Evolutionary conservation across 2,797 vertebrate genomes (phyloP).

Genomic region (Sylvilagus floridanus): DNA sequence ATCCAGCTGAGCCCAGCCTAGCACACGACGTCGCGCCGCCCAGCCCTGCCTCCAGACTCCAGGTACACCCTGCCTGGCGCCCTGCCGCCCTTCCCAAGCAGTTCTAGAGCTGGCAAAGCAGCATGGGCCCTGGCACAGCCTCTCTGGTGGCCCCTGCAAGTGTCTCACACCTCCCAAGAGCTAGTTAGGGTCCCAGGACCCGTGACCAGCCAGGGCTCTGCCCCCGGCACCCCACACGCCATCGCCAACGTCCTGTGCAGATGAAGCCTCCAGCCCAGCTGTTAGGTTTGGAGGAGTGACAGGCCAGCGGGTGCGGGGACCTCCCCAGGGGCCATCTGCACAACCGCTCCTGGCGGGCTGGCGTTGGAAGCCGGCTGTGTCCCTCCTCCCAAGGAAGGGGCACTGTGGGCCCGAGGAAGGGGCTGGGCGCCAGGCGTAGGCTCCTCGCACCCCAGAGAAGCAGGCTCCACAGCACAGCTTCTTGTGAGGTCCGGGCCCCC

Average conservation of each 20-base stretch:
- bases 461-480: conserved; percentile 15
- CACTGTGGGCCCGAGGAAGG: not conserved
- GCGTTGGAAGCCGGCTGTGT: not conserved
- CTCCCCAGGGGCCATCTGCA: too few species aligned
- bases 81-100: too few species aligned
- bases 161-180: not conserved
- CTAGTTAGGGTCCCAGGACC: not conserved
- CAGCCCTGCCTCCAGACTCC: conserved; percentile 93
- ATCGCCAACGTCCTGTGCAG: not conserved
- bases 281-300: not conserved
- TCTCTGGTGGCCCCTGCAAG: not conserved
- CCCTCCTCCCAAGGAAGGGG: not conserved
- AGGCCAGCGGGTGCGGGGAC: not conserved
- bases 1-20: conserved; percentile 97
- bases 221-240: not conserved
- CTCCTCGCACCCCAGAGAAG: not conserved
- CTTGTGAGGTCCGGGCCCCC: conserved; percentile 84
- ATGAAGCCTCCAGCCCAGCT: not conserved
- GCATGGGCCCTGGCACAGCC: not conserved
- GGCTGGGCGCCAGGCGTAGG: not conserved
- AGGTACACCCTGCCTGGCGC: conserved; percentile 90
- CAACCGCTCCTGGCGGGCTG: not conserved
- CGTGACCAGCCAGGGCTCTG: not conserved
- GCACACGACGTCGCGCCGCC: conserved; percentile 93
- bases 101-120: too few species aligned